phyloP scores from a whole-genome alignment of 2,797 vertebrate species.

The Petrocephalus schoutedeni region DNA sequence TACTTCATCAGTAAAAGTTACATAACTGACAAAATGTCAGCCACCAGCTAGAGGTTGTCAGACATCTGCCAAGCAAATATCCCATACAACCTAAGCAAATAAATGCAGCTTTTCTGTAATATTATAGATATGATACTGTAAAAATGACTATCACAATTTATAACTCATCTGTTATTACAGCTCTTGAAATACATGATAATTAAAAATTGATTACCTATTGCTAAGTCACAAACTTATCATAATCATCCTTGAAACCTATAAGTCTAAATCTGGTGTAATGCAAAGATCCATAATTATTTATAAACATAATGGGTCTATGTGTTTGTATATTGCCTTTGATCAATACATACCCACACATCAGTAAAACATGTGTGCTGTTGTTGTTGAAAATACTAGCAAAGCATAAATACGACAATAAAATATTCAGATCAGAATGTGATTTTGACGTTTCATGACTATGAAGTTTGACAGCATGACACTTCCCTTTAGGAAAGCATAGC shows the following conservation, averaged over 20 bases:
- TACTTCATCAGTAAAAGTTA: not conserved
- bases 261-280: slow-evolving; percentile 54
- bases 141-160: slow-evolving; percentile 39
- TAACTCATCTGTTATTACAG: slow-evolving; percentile 44
- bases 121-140: slow-evolving; percentile 44
- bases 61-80: slow-evolving; percentile 6
- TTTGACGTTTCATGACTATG: not conserved
- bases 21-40: not conserved
- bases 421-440: not conserved
- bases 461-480: not conserved
- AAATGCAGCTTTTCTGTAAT: slow-evolving; percentile 7
- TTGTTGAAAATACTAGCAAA: not conserved
- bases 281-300: slow-evolving; percentile 54
- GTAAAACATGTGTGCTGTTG: not conserved
- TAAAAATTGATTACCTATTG: slow-evolving; percentile 63
- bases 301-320: slow-evolving; percentile 24
- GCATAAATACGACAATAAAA: not conserved
- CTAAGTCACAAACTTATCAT: slow-evolving; percentile 52
- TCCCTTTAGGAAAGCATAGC: not conserved
- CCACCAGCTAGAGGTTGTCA: not conserved
- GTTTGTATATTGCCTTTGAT: slow-evolving; percentile 35
- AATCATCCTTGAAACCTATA: slow-evolving; percentile 48
- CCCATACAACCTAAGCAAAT: not conserved
- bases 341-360: not conserved
- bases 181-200: slow-evolving; percentile 61